Evolutionary conservation across 2,797 vertebrate genomes (phyloP), one percentile per base, ranked within the genome.

Genomic region (Spinibarbus caldwelli): DNA sequence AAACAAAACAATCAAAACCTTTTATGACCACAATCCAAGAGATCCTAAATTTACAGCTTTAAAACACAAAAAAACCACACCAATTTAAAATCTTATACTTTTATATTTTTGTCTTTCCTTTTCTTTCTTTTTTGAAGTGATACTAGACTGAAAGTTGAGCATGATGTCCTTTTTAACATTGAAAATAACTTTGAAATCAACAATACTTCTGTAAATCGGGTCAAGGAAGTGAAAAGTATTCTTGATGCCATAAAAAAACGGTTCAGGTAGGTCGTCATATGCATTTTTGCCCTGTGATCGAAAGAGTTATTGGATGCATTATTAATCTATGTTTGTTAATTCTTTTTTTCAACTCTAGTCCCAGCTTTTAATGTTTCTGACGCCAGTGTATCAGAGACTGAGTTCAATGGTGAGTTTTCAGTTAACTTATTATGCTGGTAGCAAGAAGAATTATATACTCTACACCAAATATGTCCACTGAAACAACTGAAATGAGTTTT

Each of bases 101-200:
- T 66, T 52, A 23, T 26, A 21, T 82, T 19, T 41, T 59, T 15
- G 2, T 45, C n/a, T 88, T 7, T 77, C 9, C 12, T 11, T 6
- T 67, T 5, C 3, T 12, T 29, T 47, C 0, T 31, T 7, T 7
- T 41, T 45, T 38, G 2, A 43, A 31, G 9, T 31, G 26, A 7
- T 8, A 9, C 2, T 78, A 87, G 85, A n/a, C 45, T 89, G 9
- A 85, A 66, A 1, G 85, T 82, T 57, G n/a, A 41, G 9, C 88
- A 90, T 41, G 72, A 82, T 23, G 72, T 87, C 76, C 19, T 90
- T 80, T 5, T 89, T 4, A 1, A 38, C 34, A n/a, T 88, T 68
- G 8, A 36, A 41, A 87, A 87, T 29, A 2, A 66, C 5, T 17
- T 2, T 6, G 5, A 17, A 17, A 6, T 0, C 5, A 5, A 17